Percentiles rank a stretch among this genome's conserved stretches.
phyloP scores from a whole-genome alignment of 2,797 vertebrate genomes.

The Anabas testudineus region DNA sequence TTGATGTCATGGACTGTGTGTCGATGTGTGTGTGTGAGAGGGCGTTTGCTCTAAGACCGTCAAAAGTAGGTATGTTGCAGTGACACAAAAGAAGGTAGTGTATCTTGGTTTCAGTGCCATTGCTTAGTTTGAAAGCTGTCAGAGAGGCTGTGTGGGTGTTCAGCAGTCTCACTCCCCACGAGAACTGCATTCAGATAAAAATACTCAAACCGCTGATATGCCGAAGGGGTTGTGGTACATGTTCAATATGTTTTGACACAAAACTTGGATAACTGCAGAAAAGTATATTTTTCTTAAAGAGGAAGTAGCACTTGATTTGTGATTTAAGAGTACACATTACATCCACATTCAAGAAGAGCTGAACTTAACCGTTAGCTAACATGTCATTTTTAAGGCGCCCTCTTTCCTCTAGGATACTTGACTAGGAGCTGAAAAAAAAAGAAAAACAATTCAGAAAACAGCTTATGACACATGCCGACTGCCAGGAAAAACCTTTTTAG shows the following conservation, averaged over 20 bases:
- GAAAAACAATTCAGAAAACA: slow-evolving; percentile 6
- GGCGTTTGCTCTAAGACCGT: slow-evolving; percentile 43
- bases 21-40: neutral
- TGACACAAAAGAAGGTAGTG: slow-evolving; percentile 60
- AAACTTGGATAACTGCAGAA: slow-evolving; percentile 49
- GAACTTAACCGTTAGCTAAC: slow-evolving; percentile 38
- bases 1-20: slow-evolving; percentile 79
- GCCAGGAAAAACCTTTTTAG: neutral
- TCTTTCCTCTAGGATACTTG: slow-evolving; percentile 23
- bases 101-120: slow-evolving; percentile 55
- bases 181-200: slow-evolving; percentile 73
- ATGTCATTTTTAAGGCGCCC: slow-evolving; percentile 33
- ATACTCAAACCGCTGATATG: slow-evolving; percentile 57
- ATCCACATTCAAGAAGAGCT: slow-evolving; percentile 15
- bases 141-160: slow-evolving; percentile 67
- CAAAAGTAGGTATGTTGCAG: slow-evolving; percentile 38
- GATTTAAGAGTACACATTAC: slow-evolving; percentile 45
- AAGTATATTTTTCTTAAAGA: slow-evolving; percentile 37
- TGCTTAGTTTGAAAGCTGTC: slow-evolving; percentile 71
- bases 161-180: slow-evolving; percentile 52
- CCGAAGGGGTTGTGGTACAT: slow-evolving; percentile 35
- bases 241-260: slow-evolving; percentile 28
- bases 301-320: slow-evolving; percentile 49
- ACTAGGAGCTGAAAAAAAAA: slow-evolving; percentile 15
- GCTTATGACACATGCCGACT: neutral